Conservation (phyloP, 2,888 invertebrate genomes). For the Sarcophaga caerulescens region DNA sequence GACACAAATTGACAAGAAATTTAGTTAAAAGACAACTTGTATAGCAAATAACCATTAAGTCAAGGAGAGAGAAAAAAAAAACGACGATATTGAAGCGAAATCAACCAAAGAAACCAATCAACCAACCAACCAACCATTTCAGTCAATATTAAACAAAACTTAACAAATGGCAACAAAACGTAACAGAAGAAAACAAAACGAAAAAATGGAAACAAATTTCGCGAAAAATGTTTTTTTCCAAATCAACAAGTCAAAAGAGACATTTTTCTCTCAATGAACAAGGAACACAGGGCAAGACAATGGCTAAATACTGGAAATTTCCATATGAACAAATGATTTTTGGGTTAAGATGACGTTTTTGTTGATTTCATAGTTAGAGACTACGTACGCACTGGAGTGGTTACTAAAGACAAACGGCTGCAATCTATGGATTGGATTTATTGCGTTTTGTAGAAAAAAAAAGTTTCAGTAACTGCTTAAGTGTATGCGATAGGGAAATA, state of each 20-base stretch:
- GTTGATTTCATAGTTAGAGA: not conserved
- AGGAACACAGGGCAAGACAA: conserved; percentile 19
- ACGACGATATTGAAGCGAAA: not conserved
- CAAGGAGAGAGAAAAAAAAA: not conserved
- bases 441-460: conserved; percentile 18
- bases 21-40: conserved; percentile 68
- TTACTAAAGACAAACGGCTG: not conserved
- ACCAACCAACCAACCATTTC: conserved; percentile 9
- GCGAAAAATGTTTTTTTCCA: conserved; percentile 17
- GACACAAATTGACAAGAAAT: conserved; percentile 69
- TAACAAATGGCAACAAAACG: conserved; percentile 25
- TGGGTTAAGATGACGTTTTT: not conserved
- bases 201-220: conserved; percentile 7
- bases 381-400: conserved; percentile 19
- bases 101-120: not conserved
- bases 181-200: conserved; percentile 3
- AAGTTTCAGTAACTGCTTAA: conserved; percentile 6
- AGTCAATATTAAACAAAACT: conserved; percentile 30
- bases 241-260: conserved; percentile 33
- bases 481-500: not conserved
- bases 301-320: conserved; percentile 36
- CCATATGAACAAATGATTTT: conserved; percentile 47
- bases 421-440: conserved; percentile 15
- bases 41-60: conserved; percentile 65
- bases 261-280: conserved; percentile 27